phyloP scores from a whole-genome alignment of 2,113 vertebrate species.

The Plotosus lineatus region DNA sequence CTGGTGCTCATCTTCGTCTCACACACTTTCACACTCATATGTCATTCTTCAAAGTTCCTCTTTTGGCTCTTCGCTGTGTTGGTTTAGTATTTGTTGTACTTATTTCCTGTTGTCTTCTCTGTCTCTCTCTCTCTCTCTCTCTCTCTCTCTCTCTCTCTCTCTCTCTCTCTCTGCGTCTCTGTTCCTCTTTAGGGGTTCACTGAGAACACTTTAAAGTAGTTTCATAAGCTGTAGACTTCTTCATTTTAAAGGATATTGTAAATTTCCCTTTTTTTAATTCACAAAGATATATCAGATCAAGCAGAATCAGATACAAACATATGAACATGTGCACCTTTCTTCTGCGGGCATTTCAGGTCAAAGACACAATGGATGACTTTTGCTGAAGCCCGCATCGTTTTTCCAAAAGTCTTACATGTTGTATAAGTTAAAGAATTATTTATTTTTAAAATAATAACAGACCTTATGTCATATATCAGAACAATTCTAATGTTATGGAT shows the following conservation, averaged over 20 bases:
- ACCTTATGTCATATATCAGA: neutral
- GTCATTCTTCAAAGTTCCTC: constrained; percentile 23
- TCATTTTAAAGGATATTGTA: neutral
- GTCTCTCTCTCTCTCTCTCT: constrained; percentile 9
- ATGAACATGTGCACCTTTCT: neutral
- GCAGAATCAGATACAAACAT: neutral
- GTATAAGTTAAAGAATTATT: constrained; percentile 80
- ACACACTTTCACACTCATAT: neutral
- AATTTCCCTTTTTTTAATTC: neutral
- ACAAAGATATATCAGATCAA: neutral
- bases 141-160: constrained; percentile 35
- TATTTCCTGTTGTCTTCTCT: neutral
- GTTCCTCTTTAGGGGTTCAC: constrained; percentile 31
- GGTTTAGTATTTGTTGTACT: neutral
- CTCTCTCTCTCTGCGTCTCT: constrained; percentile 11
- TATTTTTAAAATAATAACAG: constrained; percentile 6
- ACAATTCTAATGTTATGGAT: neutral
- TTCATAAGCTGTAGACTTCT: constrained; percentile 6
- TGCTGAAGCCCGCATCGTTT: constrained; percentile 96
- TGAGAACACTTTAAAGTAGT: neutral
- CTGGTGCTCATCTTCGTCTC: constrained; percentile 74
- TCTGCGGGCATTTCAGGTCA: constrained; percentile 89
- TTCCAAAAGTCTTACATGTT: constrained; percentile 97
- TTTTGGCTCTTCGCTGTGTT: neutral
- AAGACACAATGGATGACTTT: constrained; percentile 95